phyloP scores from a whole-genome alignment of 2,113 vertebrate species.

The Origma solitaria region DNA sequence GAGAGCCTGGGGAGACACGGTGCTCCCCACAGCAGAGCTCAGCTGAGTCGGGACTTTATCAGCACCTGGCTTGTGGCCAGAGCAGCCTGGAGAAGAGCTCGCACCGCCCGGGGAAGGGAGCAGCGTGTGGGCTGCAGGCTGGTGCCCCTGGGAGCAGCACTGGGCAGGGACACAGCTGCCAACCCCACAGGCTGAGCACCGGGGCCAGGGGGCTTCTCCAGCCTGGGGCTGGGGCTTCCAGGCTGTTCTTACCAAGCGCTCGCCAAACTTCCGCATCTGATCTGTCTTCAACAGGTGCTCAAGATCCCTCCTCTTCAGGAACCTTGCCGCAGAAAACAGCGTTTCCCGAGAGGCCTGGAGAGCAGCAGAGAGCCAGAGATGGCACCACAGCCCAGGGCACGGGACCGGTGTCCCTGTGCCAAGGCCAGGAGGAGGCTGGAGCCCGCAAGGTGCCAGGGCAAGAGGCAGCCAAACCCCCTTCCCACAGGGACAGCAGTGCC shows the following conservation, averaged over 20 bases:
- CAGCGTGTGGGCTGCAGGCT: neutral
- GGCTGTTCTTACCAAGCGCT: neutral
- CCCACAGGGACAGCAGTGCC: too few species aligned
- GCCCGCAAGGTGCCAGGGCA: too few species aligned
- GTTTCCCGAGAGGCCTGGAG: neutral
- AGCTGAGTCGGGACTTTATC: neutral
- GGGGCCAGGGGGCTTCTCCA: neutral
- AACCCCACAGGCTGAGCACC: neutral
- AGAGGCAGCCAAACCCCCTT: too few species aligned
- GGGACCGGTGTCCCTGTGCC: fast-evolving
- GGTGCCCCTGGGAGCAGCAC: neutral
- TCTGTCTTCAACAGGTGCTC: neutral
- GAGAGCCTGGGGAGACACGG: neutral
- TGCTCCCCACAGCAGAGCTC: neutral
- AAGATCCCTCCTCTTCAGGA: neutral
- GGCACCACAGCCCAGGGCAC: neutral
- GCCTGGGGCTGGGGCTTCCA: neutral
- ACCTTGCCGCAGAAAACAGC: fast-evolving
- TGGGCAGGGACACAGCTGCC: neutral
- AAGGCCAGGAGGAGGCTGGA: too few species aligned
- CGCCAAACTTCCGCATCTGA: fast-evolving
- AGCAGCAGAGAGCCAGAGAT: neutral
- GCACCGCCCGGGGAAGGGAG: neutral
- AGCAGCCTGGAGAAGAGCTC: neutral
- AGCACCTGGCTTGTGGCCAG: neutral